Evolutionary conservation across 1,140 invertebrate genomes (phyloP).

Genomic region (Bactericera cockerelli): DNA sequence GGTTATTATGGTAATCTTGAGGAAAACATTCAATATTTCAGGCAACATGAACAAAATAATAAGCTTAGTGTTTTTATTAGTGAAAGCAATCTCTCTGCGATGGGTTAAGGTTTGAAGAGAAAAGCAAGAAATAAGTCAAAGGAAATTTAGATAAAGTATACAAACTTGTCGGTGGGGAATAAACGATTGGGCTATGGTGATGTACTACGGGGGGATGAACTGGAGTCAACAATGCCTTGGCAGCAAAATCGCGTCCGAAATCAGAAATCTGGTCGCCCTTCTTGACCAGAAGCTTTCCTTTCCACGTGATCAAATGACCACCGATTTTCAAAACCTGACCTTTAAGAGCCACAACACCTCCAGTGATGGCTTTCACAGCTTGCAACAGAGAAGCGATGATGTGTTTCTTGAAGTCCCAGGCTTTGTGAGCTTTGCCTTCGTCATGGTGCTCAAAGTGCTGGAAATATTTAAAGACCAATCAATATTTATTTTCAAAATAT

Average conservation of each 20-base stretch:
- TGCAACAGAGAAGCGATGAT: slow-evolving; percentile 61
- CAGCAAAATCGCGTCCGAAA: slow-evolving; percentile 56
- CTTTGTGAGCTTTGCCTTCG: slow-evolving; percentile 28
- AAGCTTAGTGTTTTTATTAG: no score
- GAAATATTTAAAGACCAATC: no score
- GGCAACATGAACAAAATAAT: no score
- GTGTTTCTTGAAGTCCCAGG: slow-evolving; percentile 62
- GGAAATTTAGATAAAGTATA: slow-evolving; percentile 9
- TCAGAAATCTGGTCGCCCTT: slow-evolving; percentile 57
- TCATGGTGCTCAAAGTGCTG: slow-evolving; percentile 2
- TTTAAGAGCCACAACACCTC: slow-evolving; percentile 63
- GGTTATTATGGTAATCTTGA: no score
- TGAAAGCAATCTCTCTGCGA: no score
- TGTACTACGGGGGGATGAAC: slow-evolving; percentile 13
- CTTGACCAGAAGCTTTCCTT: slow-evolving; percentile 50
- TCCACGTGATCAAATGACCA: slow-evolving; percentile 51
- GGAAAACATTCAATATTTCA: no score
- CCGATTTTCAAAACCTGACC: slow-evolving; percentile 70
- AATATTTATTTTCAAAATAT: no score
- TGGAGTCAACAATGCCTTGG: slow-evolving; percentile 45
- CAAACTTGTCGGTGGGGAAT: background rate
- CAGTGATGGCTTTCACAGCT: slow-evolving; percentile 69
- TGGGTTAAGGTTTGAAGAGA: no score
- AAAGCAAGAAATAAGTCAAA: background rate
- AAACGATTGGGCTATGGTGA: background rate